Evolutionary conservation across 2,113 vertebrate species (phyloP).

Genomic region (Halcyon senegalensis): DNA sequence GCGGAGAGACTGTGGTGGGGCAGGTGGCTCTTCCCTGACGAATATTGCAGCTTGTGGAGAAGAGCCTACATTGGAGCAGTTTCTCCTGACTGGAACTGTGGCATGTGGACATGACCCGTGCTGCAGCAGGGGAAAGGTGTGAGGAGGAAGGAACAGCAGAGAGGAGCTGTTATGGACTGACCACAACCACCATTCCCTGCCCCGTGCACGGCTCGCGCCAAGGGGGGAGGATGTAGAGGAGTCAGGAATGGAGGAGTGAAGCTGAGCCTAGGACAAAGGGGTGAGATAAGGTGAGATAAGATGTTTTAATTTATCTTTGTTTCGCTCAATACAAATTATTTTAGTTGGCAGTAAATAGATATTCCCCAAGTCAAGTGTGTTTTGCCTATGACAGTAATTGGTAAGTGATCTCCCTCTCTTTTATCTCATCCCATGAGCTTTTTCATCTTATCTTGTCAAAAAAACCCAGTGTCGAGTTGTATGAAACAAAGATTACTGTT

Average conservation of each 20-base stretch:
- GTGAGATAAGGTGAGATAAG: not conserved
- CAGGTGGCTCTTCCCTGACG: not conserved
- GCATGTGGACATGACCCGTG: not conserved
- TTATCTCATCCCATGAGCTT: not conserved
- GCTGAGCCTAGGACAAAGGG: not conserved
- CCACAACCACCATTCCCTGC: not conserved
- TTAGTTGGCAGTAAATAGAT: not conserved
- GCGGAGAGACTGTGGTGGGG: not conserved
- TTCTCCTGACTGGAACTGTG: not conserved
- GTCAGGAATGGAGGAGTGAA: not conserved
- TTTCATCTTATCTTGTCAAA: not conserved
- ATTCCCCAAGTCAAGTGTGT: not conserved
- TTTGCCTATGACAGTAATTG: not conserved
- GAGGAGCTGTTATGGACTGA: not conserved
- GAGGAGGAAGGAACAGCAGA: not conserved
- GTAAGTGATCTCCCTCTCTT: not conserved
- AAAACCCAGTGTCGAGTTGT: not conserved
- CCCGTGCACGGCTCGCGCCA: accelerated
- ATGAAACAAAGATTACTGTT: not conserved
- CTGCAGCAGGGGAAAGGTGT: not conserved
- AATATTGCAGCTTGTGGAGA: not conserved
- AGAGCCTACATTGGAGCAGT: not conserved
- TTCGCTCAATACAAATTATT: not conserved
- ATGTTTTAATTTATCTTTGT: not conserved
- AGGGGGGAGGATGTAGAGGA: not conserved